These are phyloP conservation scores for Trichomalopsis sarcophagae DNA, from an alignment of 1,140 invertebrate genomes.

Conservation along the genomic window DNA sequence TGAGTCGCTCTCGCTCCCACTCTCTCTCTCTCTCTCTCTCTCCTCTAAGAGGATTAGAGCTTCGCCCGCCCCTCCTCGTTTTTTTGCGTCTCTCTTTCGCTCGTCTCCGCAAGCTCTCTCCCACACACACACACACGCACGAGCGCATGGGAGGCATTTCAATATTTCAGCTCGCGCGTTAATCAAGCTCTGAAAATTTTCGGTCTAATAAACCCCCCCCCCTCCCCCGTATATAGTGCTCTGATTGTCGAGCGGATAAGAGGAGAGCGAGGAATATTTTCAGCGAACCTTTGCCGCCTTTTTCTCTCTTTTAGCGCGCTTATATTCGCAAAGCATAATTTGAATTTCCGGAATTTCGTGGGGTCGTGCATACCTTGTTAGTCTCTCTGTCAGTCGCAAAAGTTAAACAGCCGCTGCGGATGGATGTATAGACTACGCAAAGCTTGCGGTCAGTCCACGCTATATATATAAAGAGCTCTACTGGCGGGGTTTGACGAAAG, in stretches of 20 bases:
- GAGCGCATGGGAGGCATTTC: neutral
- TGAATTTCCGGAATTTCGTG: neutral
- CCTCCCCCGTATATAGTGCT: neutral
- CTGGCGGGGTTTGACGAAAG: slow-evolving; percentile 16
- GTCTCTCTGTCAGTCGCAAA: neutral
- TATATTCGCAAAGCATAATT: slow-evolving; percentile 8
- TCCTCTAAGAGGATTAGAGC: slow-evolving; percentile 44
- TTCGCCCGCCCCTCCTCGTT: neutral
- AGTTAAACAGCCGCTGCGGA: neutral
- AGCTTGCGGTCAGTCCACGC: slow-evolving; percentile 33
- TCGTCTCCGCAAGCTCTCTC: too few relatives aligned
- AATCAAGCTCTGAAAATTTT: slow-evolving; percentile 28
- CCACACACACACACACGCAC: neutral
- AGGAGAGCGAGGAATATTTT: neutral
- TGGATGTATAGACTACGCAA: neutral
- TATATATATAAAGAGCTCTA: neutral
- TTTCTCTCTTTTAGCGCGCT: neutral
- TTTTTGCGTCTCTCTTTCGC: slow-evolving; percentile 1
- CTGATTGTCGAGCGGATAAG: slow-evolving; percentile 4
- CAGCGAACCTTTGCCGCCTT: neutral
- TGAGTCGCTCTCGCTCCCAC: slow-evolving; percentile 7
- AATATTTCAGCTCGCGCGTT: slow-evolving; percentile 31
- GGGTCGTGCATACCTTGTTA: neutral
- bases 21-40: neutral
- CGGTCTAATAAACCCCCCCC: slow-evolving; percentile 32